Evolutionary conservation across 2,113 vertebrate genomes (phyloP), one percentile per base, ranked within the genome.

Genomic region (Sprattus sprattus): DNA sequence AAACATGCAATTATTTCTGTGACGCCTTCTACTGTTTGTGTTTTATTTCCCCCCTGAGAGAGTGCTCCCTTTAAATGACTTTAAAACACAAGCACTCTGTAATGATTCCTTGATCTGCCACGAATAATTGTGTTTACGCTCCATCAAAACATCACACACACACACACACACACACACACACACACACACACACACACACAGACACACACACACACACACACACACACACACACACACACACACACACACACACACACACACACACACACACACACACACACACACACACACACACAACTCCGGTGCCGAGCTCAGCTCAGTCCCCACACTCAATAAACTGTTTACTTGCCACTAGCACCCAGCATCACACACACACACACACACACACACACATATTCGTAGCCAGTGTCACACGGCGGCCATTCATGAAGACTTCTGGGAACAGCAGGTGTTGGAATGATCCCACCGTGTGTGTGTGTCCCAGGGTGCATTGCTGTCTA

Each of bases 371-470:
- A n/a, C n/a, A n/a, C n/a, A n/a, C n/a, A n/a, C n/a, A n/a, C n/a
- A n/a, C n/a, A n/a, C n/a, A n/a, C n/a, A n/a, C n/a, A n/a, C n/a
- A n/a, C n/a, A n/a, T n/a, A n/a, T n/a, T 45, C 84, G 81, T 86
- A 83, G 57, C 87, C 32, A 75, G 85, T 71, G 86, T 87, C 87
- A 89, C 89, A 86, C 86, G 83, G 83, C 84, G 60, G 82, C 39
- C 82, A 47, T 86, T 88, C 84, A 75, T 64, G 18, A 46, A 54
- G 57, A 84, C 87, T 87, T 89, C 81, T 93, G 90, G 88, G 90
- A 92, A 92, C 90, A 91, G 88, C 93, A 93, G 94, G 93, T 95
- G 94, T 93, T 91, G 89, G 89, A 94, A 91, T 91, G 90, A 94
- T 91, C 84, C 85, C 67, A 83, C 89, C 85, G 89, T 49, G 49